Evolutionary conservation across 2,888 invertebrate species (phyloP).

Genomic region (Lycocerus yunnanus): DNA sequence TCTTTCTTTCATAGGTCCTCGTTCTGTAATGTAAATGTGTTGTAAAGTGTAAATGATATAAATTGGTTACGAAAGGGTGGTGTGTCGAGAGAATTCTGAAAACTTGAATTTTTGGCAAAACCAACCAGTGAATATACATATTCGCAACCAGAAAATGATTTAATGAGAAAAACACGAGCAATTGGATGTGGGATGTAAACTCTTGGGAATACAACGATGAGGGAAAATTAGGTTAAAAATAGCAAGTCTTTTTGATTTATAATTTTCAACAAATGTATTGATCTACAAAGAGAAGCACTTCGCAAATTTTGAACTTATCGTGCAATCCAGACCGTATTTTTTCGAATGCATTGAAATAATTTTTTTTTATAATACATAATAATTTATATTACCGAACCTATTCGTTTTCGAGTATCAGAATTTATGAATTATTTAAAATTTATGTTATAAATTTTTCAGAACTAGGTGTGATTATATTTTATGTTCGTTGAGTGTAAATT

Average conservation of each 20-base stretch:
- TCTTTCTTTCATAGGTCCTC: not conserved
- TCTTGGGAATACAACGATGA: not conserved
- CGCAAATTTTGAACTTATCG: not conserved
- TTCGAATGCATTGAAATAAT: not conserved
- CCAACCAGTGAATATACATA: no score
- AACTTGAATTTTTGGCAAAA: not conserved
- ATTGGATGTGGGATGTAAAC: not conserved
- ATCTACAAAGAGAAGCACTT: not conserved
- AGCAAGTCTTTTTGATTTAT: not conserved
- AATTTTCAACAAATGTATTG: not conserved
- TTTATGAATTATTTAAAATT: conserved; percentile 18
- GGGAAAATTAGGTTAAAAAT: not conserved
- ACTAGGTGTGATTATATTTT: conserved; percentile 23
- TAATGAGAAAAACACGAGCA: not conserved
- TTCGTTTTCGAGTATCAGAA: conserved; percentile 3
- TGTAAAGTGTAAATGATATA: not conserved
- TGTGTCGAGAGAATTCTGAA: not conserved
- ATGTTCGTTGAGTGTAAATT: conserved; percentile 23
- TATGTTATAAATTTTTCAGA: conserved; percentile 13
- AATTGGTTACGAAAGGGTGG: not conserved
- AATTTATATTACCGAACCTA: conserved; percentile 11
- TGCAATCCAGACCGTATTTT: no score
- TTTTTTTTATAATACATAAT: not conserved
- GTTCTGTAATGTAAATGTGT: not conserved
- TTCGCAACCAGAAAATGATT: not conserved